A percentile compares a stretch with the other conserved stretches of the same genome.
Evolutionary conservation across 2,797 vertebrate genomes (phyloP).

Genomic region (Sphenopsis melanotis): DNA sequence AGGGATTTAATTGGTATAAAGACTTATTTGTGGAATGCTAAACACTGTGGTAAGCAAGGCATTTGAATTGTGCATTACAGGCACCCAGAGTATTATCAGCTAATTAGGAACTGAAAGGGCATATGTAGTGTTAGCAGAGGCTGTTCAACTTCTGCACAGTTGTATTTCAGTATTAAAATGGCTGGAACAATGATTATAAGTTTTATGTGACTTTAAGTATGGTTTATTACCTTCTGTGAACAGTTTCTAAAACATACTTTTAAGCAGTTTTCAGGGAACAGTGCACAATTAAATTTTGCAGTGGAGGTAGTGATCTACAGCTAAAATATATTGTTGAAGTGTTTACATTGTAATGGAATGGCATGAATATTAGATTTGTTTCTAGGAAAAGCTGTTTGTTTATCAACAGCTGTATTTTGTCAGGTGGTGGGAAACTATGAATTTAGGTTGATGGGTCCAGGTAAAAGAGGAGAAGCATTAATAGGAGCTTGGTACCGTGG

Average conservation of each 20-base stretch:
- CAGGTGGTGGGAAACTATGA: not conserved
- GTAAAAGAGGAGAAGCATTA: not conserved
- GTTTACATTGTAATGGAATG: not conserved
- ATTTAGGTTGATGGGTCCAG: not conserved
- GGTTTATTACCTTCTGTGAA: conserved; percentile 23
- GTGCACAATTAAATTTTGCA: not conserved
- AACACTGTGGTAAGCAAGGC: conserved; percentile 53
- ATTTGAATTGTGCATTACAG: conserved; percentile 54
- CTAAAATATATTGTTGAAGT: not conserved
- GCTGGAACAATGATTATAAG: not conserved
- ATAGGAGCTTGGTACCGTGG: not conserved
- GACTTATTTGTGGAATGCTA: conserved; percentile 68
- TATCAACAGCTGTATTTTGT: conserved; percentile 10
- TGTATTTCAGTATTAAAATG: conserved; percentile 53
- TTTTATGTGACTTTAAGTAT: not conserved
- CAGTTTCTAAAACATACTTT: not conserved
- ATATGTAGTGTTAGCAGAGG: conserved; percentile 16
- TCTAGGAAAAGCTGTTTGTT: not conserved
- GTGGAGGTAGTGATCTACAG: not conserved
- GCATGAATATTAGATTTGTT: conserved; percentile 29
- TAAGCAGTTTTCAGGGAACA: not conserved
- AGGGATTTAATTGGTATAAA: conserved; percentile 67
- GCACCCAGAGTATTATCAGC: conserved; percentile 31
- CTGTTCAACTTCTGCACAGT: conserved; percentile 10
- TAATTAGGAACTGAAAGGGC: conserved; percentile 64